These are phyloP conservation scores for Samia ricini DNA, from an alignment of 1,140 invertebrate genomes.

Conservation along the genomic window DNA sequence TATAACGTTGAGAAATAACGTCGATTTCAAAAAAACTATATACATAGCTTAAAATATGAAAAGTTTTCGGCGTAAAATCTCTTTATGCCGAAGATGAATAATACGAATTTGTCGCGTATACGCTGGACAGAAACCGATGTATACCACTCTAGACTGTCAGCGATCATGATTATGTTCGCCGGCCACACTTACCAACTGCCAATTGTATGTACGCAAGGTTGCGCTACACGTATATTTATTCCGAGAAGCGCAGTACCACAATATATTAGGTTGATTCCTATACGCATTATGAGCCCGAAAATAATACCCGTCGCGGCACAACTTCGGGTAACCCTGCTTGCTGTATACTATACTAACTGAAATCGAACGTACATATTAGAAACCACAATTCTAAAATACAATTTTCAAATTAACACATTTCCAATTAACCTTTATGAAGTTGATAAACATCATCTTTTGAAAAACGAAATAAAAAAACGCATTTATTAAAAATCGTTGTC, in stretches of 20 bases:
- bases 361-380: conserved; percentile 9
- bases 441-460: neutral
- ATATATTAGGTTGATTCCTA: conserved; percentile 53
- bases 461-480: neutral
- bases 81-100: no score
- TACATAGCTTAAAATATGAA: neutral
- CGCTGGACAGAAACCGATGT: conserved; percentile 10
- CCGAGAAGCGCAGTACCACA: conserved; percentile 61
- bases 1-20: neutral
- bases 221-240: conserved; percentile 55
- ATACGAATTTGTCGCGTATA: conserved; percentile 18
- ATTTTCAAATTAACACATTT: conserved; percentile 13
- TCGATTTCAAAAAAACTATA: neutral
- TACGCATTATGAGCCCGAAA: conserved; percentile 67
- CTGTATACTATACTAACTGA: conserved; percentile 50
- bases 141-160: neutral
- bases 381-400: neutral
- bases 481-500: no score
- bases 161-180: conserved; percentile 49
- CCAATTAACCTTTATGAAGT: conserved; percentile 35
- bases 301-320: conserved; percentile 52
- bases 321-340: conserved; percentile 58
- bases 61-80: neutral
- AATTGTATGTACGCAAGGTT: conserved; percentile 48
- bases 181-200: conserved; percentile 44